Evolutionary conservation across 2,888 invertebrate species (phyloP), one percentile per base, ranked within the genome.

Genomic region (Zootermopsis nevadensis): DNA sequence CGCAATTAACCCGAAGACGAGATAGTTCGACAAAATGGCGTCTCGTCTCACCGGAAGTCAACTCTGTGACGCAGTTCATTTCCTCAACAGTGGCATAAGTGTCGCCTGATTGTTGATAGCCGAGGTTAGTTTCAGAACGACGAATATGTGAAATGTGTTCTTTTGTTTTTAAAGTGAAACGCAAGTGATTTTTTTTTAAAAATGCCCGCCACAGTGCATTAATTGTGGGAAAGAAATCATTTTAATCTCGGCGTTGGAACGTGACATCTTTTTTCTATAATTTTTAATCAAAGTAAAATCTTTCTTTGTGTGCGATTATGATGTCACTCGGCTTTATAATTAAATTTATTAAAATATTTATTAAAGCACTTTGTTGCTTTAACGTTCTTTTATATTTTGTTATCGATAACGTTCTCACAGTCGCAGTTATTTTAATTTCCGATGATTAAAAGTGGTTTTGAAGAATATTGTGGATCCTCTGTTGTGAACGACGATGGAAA

Each of bases 11-110:
- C 31, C 7, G 69, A 69, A 33, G 31, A 69, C 19, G 22, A 69
- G 19, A 38, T 74, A 33, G 31, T 38, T 38, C 0, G 33, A 12
- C 74, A 74, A 74, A 15, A 74, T 74, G 74, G 74, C 74, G 74
- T 38, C 74, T 74, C 24, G n/a, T 38, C 35, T 42, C 8, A 10
- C 38, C 74, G 38, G 42, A 74, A 74, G n/a, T 12, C 7, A 22
- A 2, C 22, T 31, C 10, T 35, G 74, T 27, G n/a, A 38, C 38
- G 38, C 24, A 22, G 74, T 19, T 31, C 8, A n/a, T 74, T 38
- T 33, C 8, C 19, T 74, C 35, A 74, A 38, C 0, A 74, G n/a
- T n/a, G 74, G n/a, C 24, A 38, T 74, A 74, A 38, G 74, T 35
- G 24, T 4, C 74, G 38, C 33, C 0, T 22, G 3, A 22, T 7